phyloP scores from a whole-genome alignment of 2,797 vertebrate species.

The Enteromius fasciolatus region DNA sequence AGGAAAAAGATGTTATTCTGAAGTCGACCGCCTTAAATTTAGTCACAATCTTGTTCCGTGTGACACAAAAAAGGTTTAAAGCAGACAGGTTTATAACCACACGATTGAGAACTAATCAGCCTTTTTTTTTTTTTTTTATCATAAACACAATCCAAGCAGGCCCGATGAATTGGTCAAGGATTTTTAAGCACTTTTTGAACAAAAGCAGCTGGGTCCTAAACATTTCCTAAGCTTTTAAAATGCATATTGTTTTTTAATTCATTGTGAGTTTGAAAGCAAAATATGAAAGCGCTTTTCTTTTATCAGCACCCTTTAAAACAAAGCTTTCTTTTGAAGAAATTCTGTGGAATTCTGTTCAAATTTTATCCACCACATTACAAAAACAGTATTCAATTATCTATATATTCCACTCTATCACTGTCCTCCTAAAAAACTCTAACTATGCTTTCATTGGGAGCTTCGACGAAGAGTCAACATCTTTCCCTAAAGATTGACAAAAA shows the following conservation, averaged over 20 bases:
- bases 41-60: slow-evolving; percentile 12
- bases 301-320: neutral
- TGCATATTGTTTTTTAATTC: neutral
- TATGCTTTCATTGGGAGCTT: slow-evolving; percentile 2
- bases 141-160: neutral
- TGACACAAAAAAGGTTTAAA: neutral
- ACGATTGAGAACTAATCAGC: neutral
- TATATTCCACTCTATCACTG: slow-evolving; percentile 8
- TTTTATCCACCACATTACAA: neutral
- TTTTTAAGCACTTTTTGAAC: neutral
- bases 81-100: neutral
- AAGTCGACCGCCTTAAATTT: neutral
- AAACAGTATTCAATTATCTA: neutral
- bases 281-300: neutral
- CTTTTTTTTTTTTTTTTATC: slow-evolving; percentile 6
- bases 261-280: neutral
- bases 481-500: slow-evolving; percentile 8
- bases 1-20: slow-evolving; percentile 48
- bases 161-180: neutral
- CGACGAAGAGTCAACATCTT: slow-evolving; percentile 20
- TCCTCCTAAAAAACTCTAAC: neutral
- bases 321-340: neutral
- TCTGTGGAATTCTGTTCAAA: neutral
- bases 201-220: neutral
- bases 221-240: slow-evolving; percentile 6